Percentiles rank a stretch among this genome's conserved stretches.
phyloP scores from a whole-genome alignment of 1,140 invertebrate genomes.

The Cherax destructor region DNA sequence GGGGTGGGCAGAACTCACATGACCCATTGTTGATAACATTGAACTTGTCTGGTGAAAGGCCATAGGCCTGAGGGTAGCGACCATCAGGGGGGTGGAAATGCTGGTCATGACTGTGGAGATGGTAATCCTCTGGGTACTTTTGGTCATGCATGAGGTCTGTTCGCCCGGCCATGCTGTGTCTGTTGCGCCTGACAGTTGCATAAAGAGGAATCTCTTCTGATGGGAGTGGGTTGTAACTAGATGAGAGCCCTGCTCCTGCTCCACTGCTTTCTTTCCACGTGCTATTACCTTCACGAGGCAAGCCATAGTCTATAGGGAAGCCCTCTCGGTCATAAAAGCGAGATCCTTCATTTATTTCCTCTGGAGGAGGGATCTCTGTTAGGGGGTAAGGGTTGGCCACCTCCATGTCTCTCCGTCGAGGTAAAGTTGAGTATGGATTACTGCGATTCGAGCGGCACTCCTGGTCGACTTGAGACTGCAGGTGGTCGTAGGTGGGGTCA shows the following conservation, averaged over 20 bases:
- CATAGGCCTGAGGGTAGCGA: slow-evolving; percentile 63
- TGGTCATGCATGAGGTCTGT: slow-evolving; percentile 61
- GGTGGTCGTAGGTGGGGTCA: slow-evolving; percentile 58
- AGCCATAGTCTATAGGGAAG: slow-evolving; percentile 52
- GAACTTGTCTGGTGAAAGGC: slow-evolving; percentile 51
- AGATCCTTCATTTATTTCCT: slow-evolving; percentile 48
- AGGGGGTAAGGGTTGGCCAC: slow-evolving; percentile 66
- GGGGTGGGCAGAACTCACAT: slow-evolving; percentile 59
- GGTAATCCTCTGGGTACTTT: slow-evolving; percentile 60
- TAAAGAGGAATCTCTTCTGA: slow-evolving; percentile 47
- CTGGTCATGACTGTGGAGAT: slow-evolving; percentile 38
- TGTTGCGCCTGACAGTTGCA: slow-evolving; percentile 50
- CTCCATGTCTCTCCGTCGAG: slow-evolving; percentile 40
- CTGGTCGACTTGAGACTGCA: slow-evolving; percentile 34
- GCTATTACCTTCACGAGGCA: slow-evolving; percentile 39
- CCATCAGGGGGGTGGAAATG: slow-evolving; percentile 61
- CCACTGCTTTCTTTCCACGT: slow-evolving; percentile 20
- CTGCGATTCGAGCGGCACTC: slow-evolving; percentile 32
- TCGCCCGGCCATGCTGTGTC: slow-evolving; percentile 17
- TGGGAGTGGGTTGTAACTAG: slow-evolving; percentile 59
- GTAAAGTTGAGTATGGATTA: slow-evolving; percentile 53
- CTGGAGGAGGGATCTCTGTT: slow-evolving; percentile 60
- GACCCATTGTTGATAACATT: slow-evolving; percentile 30
- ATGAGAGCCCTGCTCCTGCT: slow-evolving; percentile 23
- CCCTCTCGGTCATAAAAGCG: slow-evolving; percentile 57